Conservation (phyloP, 1,140 invertebrate species). For the Drosophila pseudoananassae region DNA sequence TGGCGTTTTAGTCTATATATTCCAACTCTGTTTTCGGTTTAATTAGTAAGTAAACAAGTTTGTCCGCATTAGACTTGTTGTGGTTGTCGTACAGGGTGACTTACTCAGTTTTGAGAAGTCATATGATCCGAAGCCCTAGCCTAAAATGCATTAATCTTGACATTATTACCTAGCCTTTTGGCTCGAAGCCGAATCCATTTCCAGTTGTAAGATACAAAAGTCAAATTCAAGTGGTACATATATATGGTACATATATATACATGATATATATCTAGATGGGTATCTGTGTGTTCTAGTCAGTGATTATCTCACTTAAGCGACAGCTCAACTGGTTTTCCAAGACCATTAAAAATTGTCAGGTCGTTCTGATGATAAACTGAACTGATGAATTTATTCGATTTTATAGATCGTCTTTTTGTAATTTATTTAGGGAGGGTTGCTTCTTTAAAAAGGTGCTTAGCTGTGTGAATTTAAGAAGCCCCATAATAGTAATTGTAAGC, state of each 20-base stretch:
- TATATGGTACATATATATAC: neutral
- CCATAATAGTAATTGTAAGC: neutral
- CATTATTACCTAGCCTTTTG: constrained; percentile 22
- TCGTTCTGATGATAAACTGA: constrained; percentile 19
- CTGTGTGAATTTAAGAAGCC: constrained; percentile 6
- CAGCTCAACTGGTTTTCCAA: constrained; percentile 50
- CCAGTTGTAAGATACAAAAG: constrained; percentile 4
- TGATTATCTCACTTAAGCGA: constrained; percentile 34
- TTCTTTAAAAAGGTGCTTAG: constrained; percentile 3
- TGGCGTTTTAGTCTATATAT: constrained; percentile 41
- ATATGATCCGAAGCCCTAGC: neutral
- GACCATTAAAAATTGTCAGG: constrained; percentile 22
- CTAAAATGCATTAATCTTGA: constrained; percentile 27
- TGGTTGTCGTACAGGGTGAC: constrained; percentile 56
- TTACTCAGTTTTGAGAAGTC: constrained; percentile 1
- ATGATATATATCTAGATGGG: constrained; percentile 1
- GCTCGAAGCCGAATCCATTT: constrained; percentile 9
- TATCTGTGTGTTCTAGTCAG: constrained; percentile 9
- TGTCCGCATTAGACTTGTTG: constrained; percentile 54
- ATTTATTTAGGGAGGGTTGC: neutral
- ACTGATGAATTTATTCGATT: constrained; percentile 10
- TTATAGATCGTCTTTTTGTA: constrained; percentile 9
- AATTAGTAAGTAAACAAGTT: constrained; percentile 66
- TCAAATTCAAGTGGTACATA: constrained; percentile 1
- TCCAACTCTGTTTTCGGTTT: constrained; percentile 28